Base-by-base conservation (phyloP, 2,113 vertebrate genomes). In the Tragelaphus imberbis region DNA sequence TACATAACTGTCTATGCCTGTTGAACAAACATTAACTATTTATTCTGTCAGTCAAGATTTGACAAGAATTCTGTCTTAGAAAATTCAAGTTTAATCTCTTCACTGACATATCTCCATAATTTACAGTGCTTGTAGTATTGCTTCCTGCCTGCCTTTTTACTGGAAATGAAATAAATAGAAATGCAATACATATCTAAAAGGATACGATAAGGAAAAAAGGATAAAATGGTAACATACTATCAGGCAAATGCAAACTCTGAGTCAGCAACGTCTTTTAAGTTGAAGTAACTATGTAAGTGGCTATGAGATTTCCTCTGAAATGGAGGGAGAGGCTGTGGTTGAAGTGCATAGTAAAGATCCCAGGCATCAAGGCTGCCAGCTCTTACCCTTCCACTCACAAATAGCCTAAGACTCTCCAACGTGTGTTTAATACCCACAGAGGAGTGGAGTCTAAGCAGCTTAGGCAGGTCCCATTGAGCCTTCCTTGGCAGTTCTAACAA, bases 31-130 rank as follows among this genome's bases (percentile, higher is more conserved):
- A 0, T 68, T 53, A 75, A 40, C n/a, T 90, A 61, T 84, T 75
- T 94, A 30, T 80, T 88, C 51, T 94, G 6, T 80, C 15, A 90
- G 7, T 44, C 15, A 49, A 36, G 19, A 84, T 65, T 88, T 79
- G 63, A 58, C 44, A 79, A 91, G 23, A 92, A 36, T 53, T 81
- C 21, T 92, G 13, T 92, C 16, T 81, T 49, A 61, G 23, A 84
- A n/a, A 92, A 95, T 88, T 88, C 25, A 84, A 44, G 27, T 94
- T 97, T 81, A 93, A 85, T 95, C 13, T 90, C 27, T 71, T 27
- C 14, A 47, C 7, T 49, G 17, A 28, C 55, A 36, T 21, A 30
- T 68, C 21, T 28, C 36, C 21, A 75, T 53, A 33, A 85, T 44
- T 85, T 58, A 58, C 11, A 71, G 21, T 25, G 8, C 49, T 65